Evolutionary conservation across 2,113 vertebrate genomes (phyloP), one percentile per base, ranked within the genome.

Genomic region (Xenopus borealis): DNA sequence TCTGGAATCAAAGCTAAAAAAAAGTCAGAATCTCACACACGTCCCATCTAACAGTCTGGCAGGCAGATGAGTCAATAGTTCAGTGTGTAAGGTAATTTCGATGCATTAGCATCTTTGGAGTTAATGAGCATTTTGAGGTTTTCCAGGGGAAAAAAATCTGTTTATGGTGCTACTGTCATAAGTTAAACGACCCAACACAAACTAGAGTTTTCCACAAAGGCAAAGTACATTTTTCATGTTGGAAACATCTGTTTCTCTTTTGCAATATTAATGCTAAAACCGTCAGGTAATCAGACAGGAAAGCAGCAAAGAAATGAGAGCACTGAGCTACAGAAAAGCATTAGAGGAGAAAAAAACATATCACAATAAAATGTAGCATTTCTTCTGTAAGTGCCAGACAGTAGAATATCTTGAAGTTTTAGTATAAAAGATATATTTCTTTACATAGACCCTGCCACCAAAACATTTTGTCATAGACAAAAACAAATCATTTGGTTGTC

Each of bases 101-200:
- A 16, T 9, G 9, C 53, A 55, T 55, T 55, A n/a, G 53, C 53
- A 55, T 55, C 53, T 55, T 55, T n/a, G 53, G 53, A 55, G 17
- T 55, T 55, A 55, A 55, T n/a, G 53, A 55, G 53, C 53, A 55
- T 16, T n/a, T n/a, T 55, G 53, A 55, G 53, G 17, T 55, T 55
- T n/a, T 55, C 14, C 53, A 55, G 53, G 17, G 46, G 8, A n/a
- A 55, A 55, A 55, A n/a, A 55, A 55, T 55, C 53, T 55, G 14
- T 55, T 55, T 55, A 55, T 55, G 9, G 53, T 55, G 53, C 16
- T 55, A 55, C 53, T 55, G 53, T 55, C 53, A n/a, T 55, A 55
- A 55, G 53, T 55, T 55, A 55, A 55, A 55, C 53, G 53, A 55
- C 53, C 53, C 53, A 55, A 55, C 53, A 55, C 53, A 55, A 55